phyloP scores from a whole-genome alignment of 2,797 vertebrate species.

The Threskiornis aethiopicus region DNA sequence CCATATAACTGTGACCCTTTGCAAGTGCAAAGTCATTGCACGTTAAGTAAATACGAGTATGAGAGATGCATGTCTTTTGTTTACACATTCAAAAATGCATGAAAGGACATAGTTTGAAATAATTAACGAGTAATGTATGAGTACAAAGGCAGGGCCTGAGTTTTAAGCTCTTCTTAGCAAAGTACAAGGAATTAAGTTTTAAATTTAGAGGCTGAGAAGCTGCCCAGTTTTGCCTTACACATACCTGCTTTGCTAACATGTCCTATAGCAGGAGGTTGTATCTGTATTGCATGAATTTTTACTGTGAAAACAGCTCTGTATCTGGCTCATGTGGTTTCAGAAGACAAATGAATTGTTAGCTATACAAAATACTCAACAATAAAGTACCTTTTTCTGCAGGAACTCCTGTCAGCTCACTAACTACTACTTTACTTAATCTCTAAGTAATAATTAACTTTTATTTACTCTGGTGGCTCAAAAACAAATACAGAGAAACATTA shows the following conservation, averaged over 20 bases:
- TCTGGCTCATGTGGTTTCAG: neutral
- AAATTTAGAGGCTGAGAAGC: neutral
- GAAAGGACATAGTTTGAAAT: neutral
- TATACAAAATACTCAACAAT: neutral
- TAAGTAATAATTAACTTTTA: neutral
- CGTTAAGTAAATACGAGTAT: neutral
- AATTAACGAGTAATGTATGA: neutral
- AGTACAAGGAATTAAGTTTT: neutral
- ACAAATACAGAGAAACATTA: neutral
- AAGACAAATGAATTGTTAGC: neutral
- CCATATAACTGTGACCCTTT: neutral
- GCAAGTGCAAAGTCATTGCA: neutral
- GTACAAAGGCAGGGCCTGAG: neutral
- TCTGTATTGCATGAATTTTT: neutral
- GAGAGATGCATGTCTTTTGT: neutral
- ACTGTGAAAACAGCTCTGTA: neutral
- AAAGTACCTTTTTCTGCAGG: neutral
- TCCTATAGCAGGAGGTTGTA: neutral
- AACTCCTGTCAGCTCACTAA: neutral
- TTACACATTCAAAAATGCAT: neutral
- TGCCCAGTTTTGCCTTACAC: neutral
- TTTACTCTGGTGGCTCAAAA: constrained; percentile 7
- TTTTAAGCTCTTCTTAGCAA: neutral
- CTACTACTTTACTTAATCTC: neutral
- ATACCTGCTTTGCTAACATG: neutral